These are phyloP conservation scores for Melangyna quadrimaculata DNA, from an alignment of 2,888 invertebrate species.

Conservation along the genomic window DNA sequence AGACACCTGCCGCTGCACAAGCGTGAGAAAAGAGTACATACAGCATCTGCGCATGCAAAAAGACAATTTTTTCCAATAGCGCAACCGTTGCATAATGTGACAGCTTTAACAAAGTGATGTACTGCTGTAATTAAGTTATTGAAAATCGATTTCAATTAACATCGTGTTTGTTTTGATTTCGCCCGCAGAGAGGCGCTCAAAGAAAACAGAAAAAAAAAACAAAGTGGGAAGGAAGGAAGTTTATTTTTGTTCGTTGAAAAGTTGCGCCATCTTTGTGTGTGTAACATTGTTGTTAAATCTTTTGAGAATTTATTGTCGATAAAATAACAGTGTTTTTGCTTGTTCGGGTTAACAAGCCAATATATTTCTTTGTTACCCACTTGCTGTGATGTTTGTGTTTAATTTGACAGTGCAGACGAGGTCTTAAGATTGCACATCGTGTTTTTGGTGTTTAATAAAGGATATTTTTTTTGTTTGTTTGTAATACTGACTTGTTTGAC, in stretches of 20 bases:
- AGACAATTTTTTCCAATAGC: slow-evolving; percentile 5
- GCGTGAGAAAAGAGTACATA: slow-evolving; percentile 49
- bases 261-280: slow-evolving; percentile 47
- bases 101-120: slow-evolving; percentile 63
- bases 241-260: background rate
- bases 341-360: slow-evolving; percentile 64
- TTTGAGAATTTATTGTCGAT: slow-evolving; percentile 60
- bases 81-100: slow-evolving; percentile 65
- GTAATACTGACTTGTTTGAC: background rate
- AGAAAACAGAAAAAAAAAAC: background rate
- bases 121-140: slow-evolving; percentile 69
- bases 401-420: slow-evolving; percentile 59
- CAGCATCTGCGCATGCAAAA: background rate
- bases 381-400: slow-evolving; percentile 47
- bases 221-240: slow-evolving; percentile 39
- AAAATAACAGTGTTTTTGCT: slow-evolving; percentile 67
- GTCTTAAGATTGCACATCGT: slow-evolving; percentile 46
- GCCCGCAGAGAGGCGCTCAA: slow-evolving; percentile 28
- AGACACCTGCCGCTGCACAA: slow-evolving; percentile 41
- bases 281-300: slow-evolving; percentile 48
- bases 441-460: slow-evolving; percentile 44
- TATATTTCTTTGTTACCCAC: slow-evolving; percentile 47
- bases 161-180: slow-evolving; percentile 59
- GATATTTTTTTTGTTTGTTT: slow-evolving; percentile 4
- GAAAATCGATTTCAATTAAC: slow-evolving; percentile 70